Percentiles rank a stretch among this genome's conserved stretches.
These are phyloP conservation scores for Pandemis corylana DNA, from an alignment of 2,888 invertebrate species.

Conservation along the genomic window DNA sequence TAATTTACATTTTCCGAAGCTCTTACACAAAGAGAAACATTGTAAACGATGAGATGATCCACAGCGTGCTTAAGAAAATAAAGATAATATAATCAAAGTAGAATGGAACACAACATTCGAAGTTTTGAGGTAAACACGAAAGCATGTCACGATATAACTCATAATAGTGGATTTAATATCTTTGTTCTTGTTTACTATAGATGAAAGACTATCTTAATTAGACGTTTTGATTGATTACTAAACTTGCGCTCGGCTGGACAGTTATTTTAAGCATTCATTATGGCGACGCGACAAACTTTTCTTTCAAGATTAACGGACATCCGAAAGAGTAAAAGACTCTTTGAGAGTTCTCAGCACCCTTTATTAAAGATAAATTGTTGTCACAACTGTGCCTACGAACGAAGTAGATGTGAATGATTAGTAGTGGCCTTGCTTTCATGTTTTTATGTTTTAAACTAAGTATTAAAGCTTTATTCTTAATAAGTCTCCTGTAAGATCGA, in stretches of 20 bases:
- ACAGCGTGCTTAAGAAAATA: background rate
- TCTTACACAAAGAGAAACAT: background rate
- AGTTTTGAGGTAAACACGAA: background rate
- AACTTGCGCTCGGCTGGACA: constrained; percentile 5
- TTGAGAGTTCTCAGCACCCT: constrained; percentile 26
- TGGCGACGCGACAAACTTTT: constrained; percentile 19
- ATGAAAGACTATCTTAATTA: background rate
- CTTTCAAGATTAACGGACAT: constrained; percentile 24
- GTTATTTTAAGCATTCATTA: constrained; percentile 26
- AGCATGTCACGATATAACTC: background rate
- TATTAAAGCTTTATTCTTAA: background rate
- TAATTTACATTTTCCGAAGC: background rate
- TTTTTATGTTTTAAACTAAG: background rate
- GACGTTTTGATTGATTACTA: constrained; percentile 17
- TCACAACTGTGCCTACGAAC: constrained; percentile 29
- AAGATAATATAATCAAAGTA: background rate
- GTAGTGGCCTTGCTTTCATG: background rate
- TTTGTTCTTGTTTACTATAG: constrained; percentile 2
- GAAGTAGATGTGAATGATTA: constrained; percentile 21
- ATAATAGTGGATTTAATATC: background rate
- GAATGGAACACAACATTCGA: background rate
- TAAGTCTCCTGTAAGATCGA: background rate
- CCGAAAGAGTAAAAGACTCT: constrained; percentile 28
- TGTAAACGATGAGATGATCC: background rate
- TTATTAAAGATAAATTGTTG: constrained; percentile 37